These are phyloP conservation scores for Rhagoletis zephyria DNA, from an alignment of 1,140 invertebrate species.

Conservation along the genomic window DNA sequence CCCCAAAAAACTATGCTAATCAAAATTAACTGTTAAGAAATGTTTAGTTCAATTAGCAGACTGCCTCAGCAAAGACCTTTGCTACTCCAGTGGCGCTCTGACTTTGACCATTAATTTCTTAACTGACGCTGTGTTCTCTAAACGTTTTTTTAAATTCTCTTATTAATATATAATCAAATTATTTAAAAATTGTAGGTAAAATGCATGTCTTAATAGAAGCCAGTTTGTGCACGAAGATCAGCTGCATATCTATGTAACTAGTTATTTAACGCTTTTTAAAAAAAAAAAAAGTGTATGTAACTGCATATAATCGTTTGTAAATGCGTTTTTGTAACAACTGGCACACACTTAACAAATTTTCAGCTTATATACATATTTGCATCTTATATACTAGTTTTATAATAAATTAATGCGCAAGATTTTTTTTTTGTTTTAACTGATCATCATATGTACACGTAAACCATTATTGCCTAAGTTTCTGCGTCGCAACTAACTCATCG, in stretches of 20 bases:
- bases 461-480: conserved; percentile 24
- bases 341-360: not conserved
- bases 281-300: not conserved
- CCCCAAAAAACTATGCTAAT: too few relatives aligned
- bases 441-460: not conserved
- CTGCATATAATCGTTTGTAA: not conserved
- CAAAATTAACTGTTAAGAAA: too few relatives aligned
- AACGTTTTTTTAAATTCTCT: not conserved
- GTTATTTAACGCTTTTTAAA: not conserved
- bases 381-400: conserved; percentile 11
- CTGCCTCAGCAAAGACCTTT: too few relatives aligned
- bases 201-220: not conserved
- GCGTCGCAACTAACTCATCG: conserved; percentile 26
- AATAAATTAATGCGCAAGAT: not conserved
- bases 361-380: not conserved
- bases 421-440: conserved; percentile 10
- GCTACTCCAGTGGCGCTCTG: not conserved
- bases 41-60: too few relatives aligned
- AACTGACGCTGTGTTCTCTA: not conserved
- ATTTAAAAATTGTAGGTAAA: not conserved
- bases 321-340: not conserved
- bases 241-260: not conserved
- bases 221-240: not conserved
- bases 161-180: not conserved
- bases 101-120: not conserved